Percentiles rank a stretch among this genome's conserved stretches.
Conservation (phyloP, 2,797 vertebrate genomes). For the Amniataba percoides region DNA sequence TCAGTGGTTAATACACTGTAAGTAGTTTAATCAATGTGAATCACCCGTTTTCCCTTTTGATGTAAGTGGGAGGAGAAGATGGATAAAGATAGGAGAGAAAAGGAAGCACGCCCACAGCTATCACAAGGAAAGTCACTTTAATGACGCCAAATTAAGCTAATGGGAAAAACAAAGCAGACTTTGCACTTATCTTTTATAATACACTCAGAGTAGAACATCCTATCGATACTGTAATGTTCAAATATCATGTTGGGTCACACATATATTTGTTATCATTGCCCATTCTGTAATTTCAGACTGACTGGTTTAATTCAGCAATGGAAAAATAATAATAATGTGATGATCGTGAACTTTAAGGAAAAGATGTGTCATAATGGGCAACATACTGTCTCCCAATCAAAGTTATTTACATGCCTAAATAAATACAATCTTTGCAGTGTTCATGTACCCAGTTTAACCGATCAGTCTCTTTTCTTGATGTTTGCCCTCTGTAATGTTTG, state of each 20-base stretch:
- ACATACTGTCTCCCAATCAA: not conserved
- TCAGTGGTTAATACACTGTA: not conserved
- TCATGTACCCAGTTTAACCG: not conserved
- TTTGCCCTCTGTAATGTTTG: not conserved
- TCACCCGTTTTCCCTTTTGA: conserved; percentile 27
- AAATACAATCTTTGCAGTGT: not conserved
- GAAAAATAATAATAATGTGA: not conserved
- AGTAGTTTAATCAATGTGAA: conserved; percentile 27
- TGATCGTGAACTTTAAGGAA: not conserved
- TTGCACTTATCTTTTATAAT: not conserved
- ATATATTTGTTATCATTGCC: not conserved
- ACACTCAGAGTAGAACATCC: not conserved
- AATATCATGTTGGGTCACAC: not conserved
- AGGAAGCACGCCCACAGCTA: not conserved
- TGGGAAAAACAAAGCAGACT: not conserved
- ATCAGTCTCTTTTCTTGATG: not conserved
- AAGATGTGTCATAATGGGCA: not conserved
- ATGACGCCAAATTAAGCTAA: not conserved
- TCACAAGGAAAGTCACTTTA: not conserved
- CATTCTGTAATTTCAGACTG: not conserved
- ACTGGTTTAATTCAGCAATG: not conserved
- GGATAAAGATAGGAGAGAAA: conserved; percentile 12
- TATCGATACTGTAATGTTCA: not conserved
- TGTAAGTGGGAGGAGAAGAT: not conserved
- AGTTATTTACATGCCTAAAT: not conserved